Base-by-base conservation (phyloP, 2,888 invertebrate genomes). In the Ptychoptera contaminata region DNA sequence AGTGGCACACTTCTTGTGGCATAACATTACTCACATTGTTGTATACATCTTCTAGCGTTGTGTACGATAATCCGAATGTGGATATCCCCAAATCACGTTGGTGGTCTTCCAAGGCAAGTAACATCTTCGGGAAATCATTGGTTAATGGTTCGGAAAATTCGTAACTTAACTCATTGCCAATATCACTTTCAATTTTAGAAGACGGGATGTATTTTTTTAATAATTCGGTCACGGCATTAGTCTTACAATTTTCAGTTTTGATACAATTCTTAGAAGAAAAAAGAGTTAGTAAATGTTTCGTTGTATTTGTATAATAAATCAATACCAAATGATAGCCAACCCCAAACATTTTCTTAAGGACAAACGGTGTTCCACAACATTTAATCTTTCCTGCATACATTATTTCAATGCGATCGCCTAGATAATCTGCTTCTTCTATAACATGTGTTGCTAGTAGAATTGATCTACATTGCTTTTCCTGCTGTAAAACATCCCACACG, bases 31-130 rank as follows among this genome's bases (percentile, higher is more conserved):
- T 75, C n/a, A 74, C 69, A 39, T 77, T 79, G 73, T 87, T 77
- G 57, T 88, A 87, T 0, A 91, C 90, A 65, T 92, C 91, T 66
- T 91, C 90, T 65, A 92, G 70, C 0, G 88, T 85, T 2, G 90
- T 87, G 10, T 87, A 77, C 7, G 84, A 77, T 14, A 88, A 76
- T 5, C 91, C 91, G 59, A 82, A 91, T 56, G 85, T 83, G 47
- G 73, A 74, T 42, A 85, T 74, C 12, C 76, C 75, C 15, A 88
- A 67, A 1, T 60, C 58, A 0, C 64, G 58, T 8, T 72, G 70
- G 16, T 74, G 68, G 0, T 59, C 57, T 59, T 87, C 86, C 31
- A 88, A 63, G 40, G 79, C 74, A 12, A 65, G 64, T 45, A 88
- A 70, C 72, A 87, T 74, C 8, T 67, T 60, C 56, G 82, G 79